Percentiles rank a stretch among this genome's conserved stretches.
phyloP scores from a whole-genome alignment of 2,888 invertebrate genomes.

The Rhopalosiphum nymphaeae region DNA sequence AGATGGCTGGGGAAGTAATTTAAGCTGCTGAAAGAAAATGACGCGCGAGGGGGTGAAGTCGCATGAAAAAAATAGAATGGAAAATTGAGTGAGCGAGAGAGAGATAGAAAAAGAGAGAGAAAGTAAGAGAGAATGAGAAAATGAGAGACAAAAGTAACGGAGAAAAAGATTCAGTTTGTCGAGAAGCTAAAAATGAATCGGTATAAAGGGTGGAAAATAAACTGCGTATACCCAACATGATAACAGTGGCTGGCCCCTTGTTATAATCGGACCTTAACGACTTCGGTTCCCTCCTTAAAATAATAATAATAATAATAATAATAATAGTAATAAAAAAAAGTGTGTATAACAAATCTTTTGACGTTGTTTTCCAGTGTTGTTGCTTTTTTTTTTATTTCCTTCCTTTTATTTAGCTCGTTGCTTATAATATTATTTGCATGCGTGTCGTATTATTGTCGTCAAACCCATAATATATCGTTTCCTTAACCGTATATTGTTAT shows the following conservation, averaged over 20 bases:
- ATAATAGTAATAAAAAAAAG: slow-evolving; percentile 43
- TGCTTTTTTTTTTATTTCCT: slow-evolving; percentile 50
- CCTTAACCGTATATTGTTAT: background rate
- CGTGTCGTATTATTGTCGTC: background rate
- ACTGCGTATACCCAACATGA: slow-evolving; percentile 63
- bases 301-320: slow-evolving; percentile 48
- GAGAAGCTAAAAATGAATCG: slow-evolving; percentile 64
- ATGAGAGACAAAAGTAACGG: slow-evolving; percentile 50
- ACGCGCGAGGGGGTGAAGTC: slow-evolving; percentile 65
- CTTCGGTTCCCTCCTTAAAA: slow-evolving; percentile 53
- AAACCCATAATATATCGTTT: background rate
- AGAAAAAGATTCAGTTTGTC: slow-evolving; percentile 62
- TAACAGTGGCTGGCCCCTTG: slow-evolving; percentile 64
- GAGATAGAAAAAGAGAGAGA: background rate
- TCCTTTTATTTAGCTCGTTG: background rate
- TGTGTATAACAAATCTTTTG: slow-evolving; percentile 63
- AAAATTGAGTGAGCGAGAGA: slow-evolving; percentile 41
- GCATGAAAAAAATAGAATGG: slow-evolving; percentile 65
- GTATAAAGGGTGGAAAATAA: slow-evolving; percentile 64
- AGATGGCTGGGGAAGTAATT: slow-evolving; percentile 55
- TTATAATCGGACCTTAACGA: slow-evolving; percentile 65
- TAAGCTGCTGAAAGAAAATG: slow-evolving; percentile 66
- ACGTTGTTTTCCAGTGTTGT: slow-evolving; percentile 58
- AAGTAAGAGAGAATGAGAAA: background rate
- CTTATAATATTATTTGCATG: slow-evolving; percentile 11